Conservation (phyloP, 1,140 invertebrate species). For the Bombus superbus region DNA sequence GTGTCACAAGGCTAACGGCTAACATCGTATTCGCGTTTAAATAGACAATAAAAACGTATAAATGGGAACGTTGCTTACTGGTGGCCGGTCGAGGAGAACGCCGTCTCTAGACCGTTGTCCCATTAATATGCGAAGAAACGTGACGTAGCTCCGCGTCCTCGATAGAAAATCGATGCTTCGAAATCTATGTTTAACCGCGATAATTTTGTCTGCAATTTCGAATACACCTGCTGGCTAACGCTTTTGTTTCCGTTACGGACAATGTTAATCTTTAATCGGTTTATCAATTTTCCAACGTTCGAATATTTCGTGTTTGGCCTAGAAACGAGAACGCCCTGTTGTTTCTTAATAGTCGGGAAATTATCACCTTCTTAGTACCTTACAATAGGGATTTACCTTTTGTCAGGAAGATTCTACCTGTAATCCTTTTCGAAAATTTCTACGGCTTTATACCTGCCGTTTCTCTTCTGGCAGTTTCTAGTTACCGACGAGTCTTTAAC, state of each 20-base stretch:
- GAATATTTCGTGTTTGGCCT: background rate
- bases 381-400: background rate
- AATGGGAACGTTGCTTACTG: background rate
- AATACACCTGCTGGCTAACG: background rate
- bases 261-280: conserved; percentile 23
- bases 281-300: background rate
- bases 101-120: background rate
- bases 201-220: conserved; percentile 31
- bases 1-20: conserved; percentile 28
- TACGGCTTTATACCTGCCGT: background rate
- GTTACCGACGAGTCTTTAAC: background rate
- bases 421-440: background rate
- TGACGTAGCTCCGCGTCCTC: conserved; percentile 26
- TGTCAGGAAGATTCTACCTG: no score
- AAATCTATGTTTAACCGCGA: conserved; percentile 43
- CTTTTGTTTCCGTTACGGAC: conserved; percentile 21
- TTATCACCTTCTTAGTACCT: background rate
- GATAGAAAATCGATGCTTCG: conserved; percentile 47
- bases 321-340: background rate
- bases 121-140: conserved; percentile 32
- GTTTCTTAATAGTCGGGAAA: no score
- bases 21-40: background rate
- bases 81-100: background rate
- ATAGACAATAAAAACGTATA: background rate
- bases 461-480: background rate